Base-by-base conservation (phyloP, 1,140 invertebrate species). In the Heliconius hewitsoni region DNA sequence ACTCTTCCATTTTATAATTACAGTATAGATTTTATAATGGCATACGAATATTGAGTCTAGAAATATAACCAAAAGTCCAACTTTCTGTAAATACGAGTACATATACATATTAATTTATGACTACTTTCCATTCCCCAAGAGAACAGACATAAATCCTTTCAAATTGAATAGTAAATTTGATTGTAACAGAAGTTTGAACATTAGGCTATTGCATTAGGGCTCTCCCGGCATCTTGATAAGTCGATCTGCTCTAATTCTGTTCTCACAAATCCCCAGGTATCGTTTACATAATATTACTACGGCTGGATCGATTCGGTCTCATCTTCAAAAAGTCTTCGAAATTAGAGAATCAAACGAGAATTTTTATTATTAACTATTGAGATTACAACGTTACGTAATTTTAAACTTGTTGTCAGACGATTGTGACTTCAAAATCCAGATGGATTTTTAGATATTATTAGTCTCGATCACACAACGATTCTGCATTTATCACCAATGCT, bases 211-310 rank as follows among this genome's bases (percentile, higher is more conserved):
- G 60, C 60, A 66, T 66, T 66, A 66, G 60, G 23, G 4, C 60
- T 66, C 27, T 66, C 3, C 60, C 60, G 27, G 11, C 27, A 66
- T 66, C 60, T 66, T 66, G 60, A 66, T 66, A 66, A 66, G 13
- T n/a, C 11, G 23, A 13, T n/a, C 55, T 30, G 27, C 23, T 66
- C 19, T 66, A 66, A 66, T 66, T 66, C 60, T 30, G 60, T 66
- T 66, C 60, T 66, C 30, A 66, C 23, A 27, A 66, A 66, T 66
- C 60, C 60, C 27, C 4, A 66, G 60, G 60, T 66, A 30, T 66
- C 60, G 60, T 30, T 66, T 66, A 66, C 60, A 66, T 66, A 66
- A 66, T 66, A 66, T 66, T 66, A 66, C 60, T 66, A 30, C n/a
- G n/a, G 60, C 27, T 3, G 8, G 60, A 16, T 30, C n/a, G 11